These are phyloP conservation scores for Phortica variegata DNA, from an alignment of 1,140 invertebrate species.

Conservation along the genomic window DNA sequence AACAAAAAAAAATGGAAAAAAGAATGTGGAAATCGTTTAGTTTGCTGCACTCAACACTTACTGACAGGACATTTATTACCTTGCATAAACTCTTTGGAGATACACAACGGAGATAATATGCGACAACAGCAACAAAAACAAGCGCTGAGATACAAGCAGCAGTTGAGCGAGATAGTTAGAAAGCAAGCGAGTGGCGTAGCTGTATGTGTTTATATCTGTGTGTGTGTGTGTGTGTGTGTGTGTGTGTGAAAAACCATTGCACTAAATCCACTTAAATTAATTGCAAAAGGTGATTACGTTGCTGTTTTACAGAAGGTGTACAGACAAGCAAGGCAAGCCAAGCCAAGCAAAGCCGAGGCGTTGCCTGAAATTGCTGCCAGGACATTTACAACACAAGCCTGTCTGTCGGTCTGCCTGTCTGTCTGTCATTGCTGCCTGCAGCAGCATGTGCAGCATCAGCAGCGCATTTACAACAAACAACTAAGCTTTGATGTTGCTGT, in stretches of 20 bases:
- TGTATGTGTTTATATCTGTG: too few species aligned
- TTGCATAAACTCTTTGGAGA: too few species aligned
- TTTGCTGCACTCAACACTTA: too few species aligned
- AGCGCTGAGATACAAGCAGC: not conserved
- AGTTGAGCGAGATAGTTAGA: not conserved
- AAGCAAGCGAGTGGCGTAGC: not conserved
- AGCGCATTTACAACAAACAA: too few species aligned
- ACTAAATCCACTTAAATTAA: conserved; percentile 57
- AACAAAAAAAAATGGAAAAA: too few species aligned
- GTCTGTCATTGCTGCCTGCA: too few species aligned
- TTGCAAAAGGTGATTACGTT: conserved; percentile 57
- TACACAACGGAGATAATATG: conserved; percentile 27
- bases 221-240: conserved; percentile 33
- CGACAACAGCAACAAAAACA: conserved; percentile 10
- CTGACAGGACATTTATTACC: conserved; percentile 44
- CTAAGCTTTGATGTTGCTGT: too few species aligned
- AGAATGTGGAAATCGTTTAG: too few species aligned
- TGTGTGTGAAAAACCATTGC: conserved; percentile 49
- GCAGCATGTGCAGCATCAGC: too few species aligned
- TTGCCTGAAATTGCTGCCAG: too few species aligned
- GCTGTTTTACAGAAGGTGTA: conserved; percentile 32
- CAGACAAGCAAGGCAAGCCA: conserved; percentile 24
- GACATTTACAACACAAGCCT: too few species aligned
- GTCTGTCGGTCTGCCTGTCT: too few species aligned
- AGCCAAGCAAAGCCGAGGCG: conserved; percentile 44